Evolutionary conservation across 2,113 vertebrate species (phyloP).

Genomic region (Psammodynastes pulverulentus): DNA sequence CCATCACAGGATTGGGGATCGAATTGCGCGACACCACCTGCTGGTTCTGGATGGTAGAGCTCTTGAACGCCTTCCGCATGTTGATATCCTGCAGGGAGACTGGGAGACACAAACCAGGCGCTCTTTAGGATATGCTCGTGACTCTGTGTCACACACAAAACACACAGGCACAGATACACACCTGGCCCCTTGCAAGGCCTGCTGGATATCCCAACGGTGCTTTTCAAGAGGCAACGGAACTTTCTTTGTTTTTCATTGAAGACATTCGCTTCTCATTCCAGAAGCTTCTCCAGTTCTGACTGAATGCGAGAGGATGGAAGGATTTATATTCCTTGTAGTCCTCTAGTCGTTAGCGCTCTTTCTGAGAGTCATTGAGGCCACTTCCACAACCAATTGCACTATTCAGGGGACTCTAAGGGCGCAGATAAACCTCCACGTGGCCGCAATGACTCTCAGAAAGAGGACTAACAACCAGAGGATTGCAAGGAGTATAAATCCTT

Average conservation of each 20-base stretch:
- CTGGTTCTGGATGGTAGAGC: conserved; percentile 90
- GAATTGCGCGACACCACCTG: conserved; percentile 90
- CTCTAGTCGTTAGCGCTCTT: not conserved
- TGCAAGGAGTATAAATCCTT: not conserved
- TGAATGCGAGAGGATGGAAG: not conserved
- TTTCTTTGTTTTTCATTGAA: not conserved
- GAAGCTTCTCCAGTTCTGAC: not conserved
- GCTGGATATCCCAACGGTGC: too few species aligned
- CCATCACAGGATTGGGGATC: conserved; percentile 88
- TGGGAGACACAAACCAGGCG: conserved; percentile 45
- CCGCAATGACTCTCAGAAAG: not conserved
- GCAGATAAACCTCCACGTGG: too few species aligned
- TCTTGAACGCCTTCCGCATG: conserved; percentile 93
- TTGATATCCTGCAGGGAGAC: conserved; percentile 92
- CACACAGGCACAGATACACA: not conserved
- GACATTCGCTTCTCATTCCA: not conserved
- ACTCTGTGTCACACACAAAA: not conserved
- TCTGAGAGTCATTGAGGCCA: not conserved
- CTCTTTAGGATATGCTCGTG: fast-evolving
- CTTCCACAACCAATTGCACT: not conserved
- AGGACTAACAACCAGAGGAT: not conserved
- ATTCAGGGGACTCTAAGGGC: not conserved
- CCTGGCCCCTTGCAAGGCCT: not conserved
- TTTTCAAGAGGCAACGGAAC: not conserved
- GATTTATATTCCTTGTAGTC: not conserved